These are phyloP conservation scores for Lophura nycthemera DNA, from an alignment of 2,113 vertebrate species.

Conservation along the genomic window DNA sequence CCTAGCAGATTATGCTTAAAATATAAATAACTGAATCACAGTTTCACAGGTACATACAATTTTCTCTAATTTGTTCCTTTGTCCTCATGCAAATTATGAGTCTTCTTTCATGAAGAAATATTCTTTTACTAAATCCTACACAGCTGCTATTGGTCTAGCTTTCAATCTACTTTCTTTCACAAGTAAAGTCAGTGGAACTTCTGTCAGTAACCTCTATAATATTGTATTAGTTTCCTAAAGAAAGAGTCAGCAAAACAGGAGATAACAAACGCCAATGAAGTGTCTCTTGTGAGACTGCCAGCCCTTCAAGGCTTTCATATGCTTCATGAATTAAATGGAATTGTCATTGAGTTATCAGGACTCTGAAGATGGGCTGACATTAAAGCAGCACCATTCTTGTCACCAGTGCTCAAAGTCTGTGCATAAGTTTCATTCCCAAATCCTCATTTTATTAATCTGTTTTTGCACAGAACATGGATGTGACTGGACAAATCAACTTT, in stretches of 20 bases:
- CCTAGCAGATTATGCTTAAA: background rate
- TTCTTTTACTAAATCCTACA: background rate
- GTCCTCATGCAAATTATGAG: background rate
- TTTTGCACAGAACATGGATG: background rate
- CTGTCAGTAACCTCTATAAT: slow-evolving; percentile 9
- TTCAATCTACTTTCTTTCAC: background rate
- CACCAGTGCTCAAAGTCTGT: background rate
- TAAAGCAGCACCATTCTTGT: background rate
- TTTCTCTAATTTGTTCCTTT: background rate
- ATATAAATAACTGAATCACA: slow-evolving; percentile 8
- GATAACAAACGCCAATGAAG: background rate
- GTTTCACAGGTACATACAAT: background rate
- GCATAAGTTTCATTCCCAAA: background rate
- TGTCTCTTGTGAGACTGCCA: slow-evolving; percentile 12
- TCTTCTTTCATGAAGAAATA: background rate
- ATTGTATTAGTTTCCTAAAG: slow-evolving; percentile 20
- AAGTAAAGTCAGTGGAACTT: background rate
- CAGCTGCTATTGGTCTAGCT: slow-evolving; percentile 11
- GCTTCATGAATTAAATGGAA: background rate
- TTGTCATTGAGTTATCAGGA: background rate
- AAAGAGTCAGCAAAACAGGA: background rate
- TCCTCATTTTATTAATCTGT: background rate
- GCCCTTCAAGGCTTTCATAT: background rate
- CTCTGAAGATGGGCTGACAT: background rate
- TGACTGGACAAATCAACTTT: background rate